Evolutionary conservation across 1,140 invertebrate genomes (phyloP), one percentile per base, ranked within the genome.

Genomic region (Latrodectus geometricus): DNA sequence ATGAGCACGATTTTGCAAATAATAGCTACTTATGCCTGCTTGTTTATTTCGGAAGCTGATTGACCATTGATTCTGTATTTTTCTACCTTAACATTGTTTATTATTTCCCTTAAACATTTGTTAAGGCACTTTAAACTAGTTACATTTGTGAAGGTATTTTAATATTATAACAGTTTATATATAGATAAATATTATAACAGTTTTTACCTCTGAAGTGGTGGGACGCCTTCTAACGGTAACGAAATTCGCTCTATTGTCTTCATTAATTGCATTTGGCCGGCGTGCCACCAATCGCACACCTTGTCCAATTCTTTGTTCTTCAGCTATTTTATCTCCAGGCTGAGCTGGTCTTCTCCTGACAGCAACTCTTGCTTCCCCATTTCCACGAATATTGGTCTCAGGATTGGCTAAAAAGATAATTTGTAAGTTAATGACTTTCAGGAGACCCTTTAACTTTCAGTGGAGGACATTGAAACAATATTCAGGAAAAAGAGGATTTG

Each of bases 211-310:
- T 12, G 83, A 21, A 17, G 66, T 73, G 1, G 84, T 73, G 0
- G 68, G 76, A 7, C 75, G 61, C 54, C 84, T 79, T 66, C 84
- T 20, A 5, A 86, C 84, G 7, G 84, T 73, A 15, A 86, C 76
- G 21, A 73, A 86, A 17, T 86, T 79, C 9, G 66, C 68, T 50
- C 75, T 23, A 4, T 77, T 74, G 15, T 76, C 48, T 0, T 86
- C 76, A 9, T 50, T 50, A 0, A 79, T 68, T 12, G 75, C 84
- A 50, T 86, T 86, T 12, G 82, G 82, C 0, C 82, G 72, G 11
- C 82, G n/a, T 7, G 82, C 82, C 5, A 84, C 70, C 4, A 84
- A 61, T 9, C 75, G 52, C 0, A 79, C 84, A 0, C 76, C 75
- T 65, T 78, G 75, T 9, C 75, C 76, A 11, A 72, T 1, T 3